Evolutionary conservation across 2,113 vertebrate species (phyloP).

Genomic region (Mellivora capensis): DNA sequence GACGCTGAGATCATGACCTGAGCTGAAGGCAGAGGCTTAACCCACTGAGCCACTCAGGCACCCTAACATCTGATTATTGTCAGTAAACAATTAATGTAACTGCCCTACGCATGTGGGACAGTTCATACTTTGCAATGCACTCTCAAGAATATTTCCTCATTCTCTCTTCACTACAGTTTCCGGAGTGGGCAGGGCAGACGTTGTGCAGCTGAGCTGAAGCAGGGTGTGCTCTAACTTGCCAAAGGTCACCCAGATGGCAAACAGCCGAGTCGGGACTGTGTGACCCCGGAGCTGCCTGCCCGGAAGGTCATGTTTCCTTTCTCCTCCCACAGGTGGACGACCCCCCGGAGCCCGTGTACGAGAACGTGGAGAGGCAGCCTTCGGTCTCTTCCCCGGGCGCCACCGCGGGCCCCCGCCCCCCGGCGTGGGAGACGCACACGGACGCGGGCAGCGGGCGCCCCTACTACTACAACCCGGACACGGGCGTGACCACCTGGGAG

Average conservation of each 20-base stretch:
- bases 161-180: background rate
- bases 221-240: background rate
- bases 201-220: background rate
- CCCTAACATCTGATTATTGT: background rate
- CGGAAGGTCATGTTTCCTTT: background rate
- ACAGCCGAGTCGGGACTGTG: background rate
- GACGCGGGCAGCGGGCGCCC: constrained; percentile 88
- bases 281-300: background rate
- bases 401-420: background rate
- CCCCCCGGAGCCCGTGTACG: constrained; percentile 83
- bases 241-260: background rate
- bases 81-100: background rate
- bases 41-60: too few species aligned
- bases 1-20: too few species aligned
- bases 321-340: constrained; percentile 10
- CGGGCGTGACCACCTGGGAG: constrained; percentile 94
- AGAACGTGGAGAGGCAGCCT: constrained; percentile 86
- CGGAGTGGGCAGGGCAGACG: background rate
- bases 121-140: background rate
- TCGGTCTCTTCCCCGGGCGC: background rate
- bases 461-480: constrained; percentile 91
- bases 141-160: background rate
- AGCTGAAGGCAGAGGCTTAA: too few species aligned
- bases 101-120: background rate
- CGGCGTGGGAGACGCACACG: constrained; percentile 91